These are phyloP conservation scores for Lepidocolaptes lacrymiger DNA, from an alignment of 2,797 vertebrate genomes.

Conservation along the genomic window DNA sequence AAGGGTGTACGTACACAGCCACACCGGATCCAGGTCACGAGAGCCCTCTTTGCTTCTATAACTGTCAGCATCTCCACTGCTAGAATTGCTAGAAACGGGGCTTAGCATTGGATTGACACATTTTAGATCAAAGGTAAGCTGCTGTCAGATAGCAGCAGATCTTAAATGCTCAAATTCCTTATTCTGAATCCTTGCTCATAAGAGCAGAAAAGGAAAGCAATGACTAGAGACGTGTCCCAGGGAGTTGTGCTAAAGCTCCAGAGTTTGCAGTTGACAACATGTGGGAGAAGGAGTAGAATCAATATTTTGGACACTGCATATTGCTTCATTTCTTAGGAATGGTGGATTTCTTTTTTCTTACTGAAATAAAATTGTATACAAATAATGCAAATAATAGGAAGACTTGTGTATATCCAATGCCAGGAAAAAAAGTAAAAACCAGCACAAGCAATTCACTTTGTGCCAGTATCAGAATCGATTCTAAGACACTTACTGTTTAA, in stretches of 20 bases:
- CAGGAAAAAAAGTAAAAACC: background rate
- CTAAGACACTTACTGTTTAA: constrained; percentile 16
- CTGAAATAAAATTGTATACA: background rate
- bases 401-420: background rate
- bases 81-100: background rate
- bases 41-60: background rate
- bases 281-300: background rate
- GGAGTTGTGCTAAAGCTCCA: background rate
- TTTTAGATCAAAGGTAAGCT: background rate
- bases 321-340: background rate
- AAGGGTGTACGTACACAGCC: background rate
- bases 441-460: background rate
- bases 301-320: background rate
- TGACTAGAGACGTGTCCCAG: background rate
- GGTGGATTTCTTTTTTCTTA: background rate
- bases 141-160: background rate
- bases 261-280: background rate
- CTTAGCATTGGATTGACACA: background rate
- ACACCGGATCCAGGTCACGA: background rate
- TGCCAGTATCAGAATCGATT: background rate
- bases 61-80: background rate
- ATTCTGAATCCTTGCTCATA: background rate
- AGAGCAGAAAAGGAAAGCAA: background rate
- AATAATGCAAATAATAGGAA: constrained; percentile 5
- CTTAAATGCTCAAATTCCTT: background rate